Evolutionary conservation across 2,888 invertebrate genomes (phyloP).

Genomic region (Thereva nobilitata): DNA sequence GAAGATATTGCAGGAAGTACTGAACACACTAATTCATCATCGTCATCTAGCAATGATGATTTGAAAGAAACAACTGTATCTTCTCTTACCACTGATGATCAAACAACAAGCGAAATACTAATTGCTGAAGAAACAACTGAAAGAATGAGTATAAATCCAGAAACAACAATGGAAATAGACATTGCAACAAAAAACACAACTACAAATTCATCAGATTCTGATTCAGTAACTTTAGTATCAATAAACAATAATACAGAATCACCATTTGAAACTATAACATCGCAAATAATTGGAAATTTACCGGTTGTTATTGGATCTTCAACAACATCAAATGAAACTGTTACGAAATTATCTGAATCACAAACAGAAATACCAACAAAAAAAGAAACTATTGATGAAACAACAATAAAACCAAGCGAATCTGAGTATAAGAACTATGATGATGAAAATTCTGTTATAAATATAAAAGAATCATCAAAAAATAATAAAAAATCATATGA

Average conservation of each 20-base stretch:
- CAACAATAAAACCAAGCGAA: background rate
- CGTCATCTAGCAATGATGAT: slow-evolving; percentile 5
- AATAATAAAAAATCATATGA: slow-evolving; percentile 24
- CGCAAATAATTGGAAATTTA: background rate
- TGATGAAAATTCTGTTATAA: slow-evolving; percentile 6
- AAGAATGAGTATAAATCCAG: slow-evolving; percentile 17
- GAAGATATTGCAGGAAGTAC: no score
- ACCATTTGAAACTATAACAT: no score
- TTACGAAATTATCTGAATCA: background rate
- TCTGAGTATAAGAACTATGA: no score
- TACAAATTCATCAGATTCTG: background rate
- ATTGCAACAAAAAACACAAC: background rate
- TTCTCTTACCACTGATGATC: background rate
- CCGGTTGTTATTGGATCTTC: background rate
- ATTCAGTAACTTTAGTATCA: no score
- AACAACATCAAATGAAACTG: background rate
- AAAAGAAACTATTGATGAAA: background rate
- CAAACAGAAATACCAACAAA: background rate
- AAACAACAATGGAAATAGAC: slow-evolving; percentile 21
- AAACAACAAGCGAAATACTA: slow-evolving; percentile 28
- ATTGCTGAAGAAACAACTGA: slow-evolving; percentile 36
- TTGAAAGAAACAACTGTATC: slow-evolving; percentile 5
- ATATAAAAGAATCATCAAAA: slow-evolving; percentile 8
- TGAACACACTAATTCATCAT: background rate
- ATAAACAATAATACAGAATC: no score